phyloP scores from a whole-genome alignment of 2,888 invertebrate genomes.

The Drosophila quinaria region DNA sequence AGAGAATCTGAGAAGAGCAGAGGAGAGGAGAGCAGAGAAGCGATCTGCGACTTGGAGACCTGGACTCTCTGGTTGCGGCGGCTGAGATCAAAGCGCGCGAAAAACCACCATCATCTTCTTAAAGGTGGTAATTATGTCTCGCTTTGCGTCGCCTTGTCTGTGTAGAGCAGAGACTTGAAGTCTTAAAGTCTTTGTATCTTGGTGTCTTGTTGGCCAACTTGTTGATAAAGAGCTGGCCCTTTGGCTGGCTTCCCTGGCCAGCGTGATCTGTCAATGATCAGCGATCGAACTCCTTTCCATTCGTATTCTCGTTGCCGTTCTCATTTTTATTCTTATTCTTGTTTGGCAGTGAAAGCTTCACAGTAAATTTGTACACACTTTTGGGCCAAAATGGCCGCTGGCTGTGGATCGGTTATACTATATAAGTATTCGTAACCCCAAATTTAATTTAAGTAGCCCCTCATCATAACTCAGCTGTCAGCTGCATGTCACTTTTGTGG shows the following conservation, averaged over 20 bases:
- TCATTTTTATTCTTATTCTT: constrained; percentile 16
- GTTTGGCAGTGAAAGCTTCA: constrained; percentile 68
- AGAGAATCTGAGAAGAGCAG: constrained; percentile 12
- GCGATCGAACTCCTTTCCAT: constrained; percentile 17
- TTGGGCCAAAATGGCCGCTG: constrained; percentile 70
- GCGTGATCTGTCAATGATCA: constrained; percentile 36
- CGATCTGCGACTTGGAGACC: constrained; percentile 7
- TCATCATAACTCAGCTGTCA: constrained; percentile 81
- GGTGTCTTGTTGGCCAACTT: constrained; percentile 37
- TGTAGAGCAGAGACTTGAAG: constrained; percentile 6
- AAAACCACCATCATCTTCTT: constrained; percentile 85
- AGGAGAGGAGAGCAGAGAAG: no score
- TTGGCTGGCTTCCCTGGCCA: not conserved
- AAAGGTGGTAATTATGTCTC: constrained; percentile 85
- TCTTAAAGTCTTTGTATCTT: no score
- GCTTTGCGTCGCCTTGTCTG: constrained; percentile 52
- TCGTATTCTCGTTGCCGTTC: constrained; percentile 14
- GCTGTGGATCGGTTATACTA: constrained; percentile 29
- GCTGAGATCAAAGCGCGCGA: constrained; percentile 83
- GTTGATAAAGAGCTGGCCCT: constrained; percentile 21
- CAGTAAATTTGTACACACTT: constrained; percentile 75
- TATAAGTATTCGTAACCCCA: constrained; percentile 44
- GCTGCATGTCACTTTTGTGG: constrained; percentile 83
- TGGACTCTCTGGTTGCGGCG: constrained; percentile 62
- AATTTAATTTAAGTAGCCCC: constrained; percentile 63